These are phyloP conservation scores for Lepidotrigona ventralis DNA, from an alignment of 1,140 invertebrate species.

Conservation along the genomic window DNA sequence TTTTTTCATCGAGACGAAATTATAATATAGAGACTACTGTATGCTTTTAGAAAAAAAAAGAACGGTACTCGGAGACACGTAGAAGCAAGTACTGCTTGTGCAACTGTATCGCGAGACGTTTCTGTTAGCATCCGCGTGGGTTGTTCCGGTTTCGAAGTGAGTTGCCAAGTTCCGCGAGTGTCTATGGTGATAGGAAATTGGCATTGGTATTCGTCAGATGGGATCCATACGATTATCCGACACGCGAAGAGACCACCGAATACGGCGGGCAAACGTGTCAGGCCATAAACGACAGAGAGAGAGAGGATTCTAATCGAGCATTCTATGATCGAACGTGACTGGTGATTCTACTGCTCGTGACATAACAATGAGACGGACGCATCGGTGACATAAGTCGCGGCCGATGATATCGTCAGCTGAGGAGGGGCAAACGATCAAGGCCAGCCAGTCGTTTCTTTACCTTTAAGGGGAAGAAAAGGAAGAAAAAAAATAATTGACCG, in stretches of 20 bases:
- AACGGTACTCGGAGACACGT: background rate
- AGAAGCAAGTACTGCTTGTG: background rate
- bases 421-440: slow-evolving; percentile 47
- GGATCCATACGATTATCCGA: background rate
- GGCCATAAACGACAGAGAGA: slow-evolving; percentile 12
- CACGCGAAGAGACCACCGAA: slow-evolving; percentile 8
- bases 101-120: slow-evolving; percentile 3
- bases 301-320: slow-evolving; percentile 30
- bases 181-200: background rate
- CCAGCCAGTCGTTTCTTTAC: background rate
- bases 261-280: slow-evolving; percentile 26
- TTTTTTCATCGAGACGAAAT: too few relatives aligned
- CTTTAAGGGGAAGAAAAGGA: background rate
- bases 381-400: slow-evolving; percentile 51
- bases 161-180: background rate
- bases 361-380: slow-evolving; percentile 49
- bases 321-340: slow-evolving; percentile 42
- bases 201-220: slow-evolving; percentile 14
- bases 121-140: background rate
- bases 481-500: background rate
- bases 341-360: slow-evolving; percentile 30
- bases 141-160: background rate
- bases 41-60: background rate
- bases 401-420: slow-evolving; percentile 41
- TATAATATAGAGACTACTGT: too few relatives aligned